Evolutionary conservation across 2,113 vertebrate species (phyloP).

Genomic region (Centropus unirufus): DNA sequence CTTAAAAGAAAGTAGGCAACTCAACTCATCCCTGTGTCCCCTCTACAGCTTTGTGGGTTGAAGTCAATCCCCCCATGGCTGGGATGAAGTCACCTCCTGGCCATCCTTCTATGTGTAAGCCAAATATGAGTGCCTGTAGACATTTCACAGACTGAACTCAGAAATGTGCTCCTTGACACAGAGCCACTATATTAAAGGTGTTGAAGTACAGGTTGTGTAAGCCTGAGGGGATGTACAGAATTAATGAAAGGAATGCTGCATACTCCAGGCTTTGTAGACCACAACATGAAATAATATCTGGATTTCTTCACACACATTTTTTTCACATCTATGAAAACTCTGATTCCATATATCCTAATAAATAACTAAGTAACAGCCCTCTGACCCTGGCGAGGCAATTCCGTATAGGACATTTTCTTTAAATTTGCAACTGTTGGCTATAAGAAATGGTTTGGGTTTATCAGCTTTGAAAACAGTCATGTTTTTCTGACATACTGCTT

Average conservation of each 20-base stretch:
- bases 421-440: not conserved
- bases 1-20: conserved; percentile 65
- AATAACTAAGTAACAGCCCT: conserved; percentile 23
- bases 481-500: not conserved
- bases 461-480: not conserved
- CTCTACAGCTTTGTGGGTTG: not conserved
- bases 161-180: not conserved
- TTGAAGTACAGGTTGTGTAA: not conserved
- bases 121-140: not conserved
- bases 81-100: conserved; percentile 35
- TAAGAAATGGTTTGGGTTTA: not conserved
- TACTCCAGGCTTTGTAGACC: not conserved
- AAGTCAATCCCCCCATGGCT: not conserved
- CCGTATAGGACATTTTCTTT: not conserved
- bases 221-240: conserved; percentile 31
- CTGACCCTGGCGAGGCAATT: not conserved
- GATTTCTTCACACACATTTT: not conserved
- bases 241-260: conserved; percentile 15
- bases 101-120: conserved; percentile 45
- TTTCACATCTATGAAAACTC: not conserved
- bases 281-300: conserved; percentile 28
- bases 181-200: conserved; percentile 18
- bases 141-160: conserved; percentile 17
- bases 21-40: conserved; percentile 33
- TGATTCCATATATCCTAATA: conserved; percentile 19